These are phyloP conservation scores for Drosophila kohkoa DNA, from an alignment of 1,140 invertebrate genomes.

Conservation along the genomic window DNA sequence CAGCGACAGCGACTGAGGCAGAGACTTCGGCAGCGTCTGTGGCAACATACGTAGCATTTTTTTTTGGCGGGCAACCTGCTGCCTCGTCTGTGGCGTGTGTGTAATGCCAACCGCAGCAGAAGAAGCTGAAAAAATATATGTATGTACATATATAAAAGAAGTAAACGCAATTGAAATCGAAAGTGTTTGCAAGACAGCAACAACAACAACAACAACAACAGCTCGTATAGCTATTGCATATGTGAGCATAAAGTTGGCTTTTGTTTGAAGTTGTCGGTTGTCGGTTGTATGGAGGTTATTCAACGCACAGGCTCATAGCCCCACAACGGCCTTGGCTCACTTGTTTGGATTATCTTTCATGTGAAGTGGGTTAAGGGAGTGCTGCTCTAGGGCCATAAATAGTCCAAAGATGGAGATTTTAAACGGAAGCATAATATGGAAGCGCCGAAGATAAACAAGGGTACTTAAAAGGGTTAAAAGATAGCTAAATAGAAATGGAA, in stretches of 20 bases:
- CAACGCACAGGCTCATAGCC: slow-evolving; percentile 35
- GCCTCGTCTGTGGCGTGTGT: slow-evolving; percentile 26
- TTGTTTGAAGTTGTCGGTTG: slow-evolving; percentile 14
- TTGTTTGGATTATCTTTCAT: slow-evolving; percentile 40
- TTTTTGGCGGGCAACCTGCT: slow-evolving; percentile 68
- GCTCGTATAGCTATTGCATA: slow-evolving; percentile 17
- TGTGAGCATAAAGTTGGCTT: slow-evolving; percentile 38
- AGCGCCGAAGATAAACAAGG: neutral
- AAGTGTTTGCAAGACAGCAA: slow-evolving; percentile 65
- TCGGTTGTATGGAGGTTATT: slow-evolving; percentile 35
- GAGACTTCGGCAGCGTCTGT: slow-evolving; percentile 8
- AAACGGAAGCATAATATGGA: neutral
- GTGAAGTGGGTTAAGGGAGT: slow-evolving; percentile 42
- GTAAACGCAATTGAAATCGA: slow-evolving; percentile 79
- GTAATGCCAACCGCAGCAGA: slow-evolving; percentile 11
- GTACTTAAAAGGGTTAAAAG: too few relatives aligned
- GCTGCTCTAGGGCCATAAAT: slow-evolving; percentile 20
- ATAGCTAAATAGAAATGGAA: too few relatives aligned
- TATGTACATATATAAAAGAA: slow-evolving; percentile 37
- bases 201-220: slow-evolving; percentile 41
- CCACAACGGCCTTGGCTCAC: slow-evolving; percentile 52
- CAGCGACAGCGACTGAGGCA: slow-evolving; percentile 6
- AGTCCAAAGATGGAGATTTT: neutral
- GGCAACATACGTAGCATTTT: slow-evolving; percentile 34
- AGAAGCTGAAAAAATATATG: slow-evolving; percentile 22